phyloP scores from a whole-genome alignment of 2,888 invertebrate genomes.

The Cephus runcator region DNA sequence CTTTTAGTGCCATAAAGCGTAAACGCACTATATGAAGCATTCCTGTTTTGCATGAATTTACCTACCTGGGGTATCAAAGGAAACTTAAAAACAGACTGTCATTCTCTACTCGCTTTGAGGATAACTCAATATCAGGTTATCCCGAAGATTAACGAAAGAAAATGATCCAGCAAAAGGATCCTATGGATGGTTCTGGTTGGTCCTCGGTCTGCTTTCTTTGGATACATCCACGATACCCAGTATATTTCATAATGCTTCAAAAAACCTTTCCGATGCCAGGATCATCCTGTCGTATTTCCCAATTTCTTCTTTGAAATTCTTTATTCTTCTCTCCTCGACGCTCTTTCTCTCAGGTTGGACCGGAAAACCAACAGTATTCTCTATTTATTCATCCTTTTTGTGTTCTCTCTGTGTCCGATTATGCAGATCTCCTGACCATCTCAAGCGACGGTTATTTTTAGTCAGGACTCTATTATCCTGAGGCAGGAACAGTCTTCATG shows the following conservation, averaged over 20 bases:
- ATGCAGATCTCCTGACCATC: neutral
- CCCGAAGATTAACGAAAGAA: neutral
- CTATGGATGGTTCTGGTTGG: neutral
- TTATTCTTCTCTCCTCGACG: neutral
- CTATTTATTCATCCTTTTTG: neutral
- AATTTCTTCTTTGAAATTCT: conserved; percentile 10
- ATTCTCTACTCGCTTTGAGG: neutral
- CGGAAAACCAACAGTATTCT: neutral
- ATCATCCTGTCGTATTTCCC: neutral
- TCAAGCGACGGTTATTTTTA: neutral
- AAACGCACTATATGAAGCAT: neutral
- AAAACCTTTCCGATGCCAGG: neutral
- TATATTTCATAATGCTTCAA: neutral
- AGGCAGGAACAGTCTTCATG: conserved; percentile 14
- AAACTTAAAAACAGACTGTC: neutral
- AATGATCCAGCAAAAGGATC: neutral
- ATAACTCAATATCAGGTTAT: neutral
- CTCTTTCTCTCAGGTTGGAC: neutral
- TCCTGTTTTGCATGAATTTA: neutral
- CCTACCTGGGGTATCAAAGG: neutral
- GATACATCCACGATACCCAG: neutral
- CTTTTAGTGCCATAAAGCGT: neutral
- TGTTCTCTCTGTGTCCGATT: neutral
- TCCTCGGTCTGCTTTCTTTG: neutral
- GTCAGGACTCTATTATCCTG: conserved; percentile 12